Conservation (phyloP, 2,888 invertebrate species). For the Meloe dianella region DNA sequence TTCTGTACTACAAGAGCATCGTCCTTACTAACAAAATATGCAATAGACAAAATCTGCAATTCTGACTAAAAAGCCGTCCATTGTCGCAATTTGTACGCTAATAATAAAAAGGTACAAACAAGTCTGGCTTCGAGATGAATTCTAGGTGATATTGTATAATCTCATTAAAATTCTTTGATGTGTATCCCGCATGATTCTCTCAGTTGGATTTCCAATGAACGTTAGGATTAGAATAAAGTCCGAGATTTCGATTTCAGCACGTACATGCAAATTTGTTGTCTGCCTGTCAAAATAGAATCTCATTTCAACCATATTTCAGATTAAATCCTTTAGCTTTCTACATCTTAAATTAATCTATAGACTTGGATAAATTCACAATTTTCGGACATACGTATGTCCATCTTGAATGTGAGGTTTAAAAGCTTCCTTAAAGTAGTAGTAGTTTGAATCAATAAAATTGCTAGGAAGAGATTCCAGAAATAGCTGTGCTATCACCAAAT, state of each 20-base stretch:
- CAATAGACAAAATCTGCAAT: too few species aligned
- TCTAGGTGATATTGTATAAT: not conserved
- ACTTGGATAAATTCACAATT: not conserved
- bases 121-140: not conserved
- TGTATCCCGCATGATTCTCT: not conserved
- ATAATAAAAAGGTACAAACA: not conserved
- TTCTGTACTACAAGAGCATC: too few species aligned
- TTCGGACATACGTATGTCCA: too few species aligned
- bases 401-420: too few species aligned
- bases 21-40: too few species aligned
- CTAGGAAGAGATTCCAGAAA: too few species aligned
- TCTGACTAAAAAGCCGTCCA: too few species aligned
- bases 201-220: constrained; percentile 5
- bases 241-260: constrained; percentile 1
- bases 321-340: not conserved
- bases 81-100: too few species aligned
- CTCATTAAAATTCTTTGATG: constrained; percentile 8
- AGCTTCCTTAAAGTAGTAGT: too few species aligned
- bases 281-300: constrained; percentile 5
- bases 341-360: not conserved
- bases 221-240: constrained; percentile 7
- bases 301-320: not conserved
- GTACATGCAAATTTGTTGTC: constrained; percentile 8
- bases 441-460: too few species aligned
- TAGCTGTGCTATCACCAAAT: too few species aligned